Evolutionary conservation across 2,888 invertebrate species (phyloP).

Genomic region (Xestia sexstrigata): DNA sequence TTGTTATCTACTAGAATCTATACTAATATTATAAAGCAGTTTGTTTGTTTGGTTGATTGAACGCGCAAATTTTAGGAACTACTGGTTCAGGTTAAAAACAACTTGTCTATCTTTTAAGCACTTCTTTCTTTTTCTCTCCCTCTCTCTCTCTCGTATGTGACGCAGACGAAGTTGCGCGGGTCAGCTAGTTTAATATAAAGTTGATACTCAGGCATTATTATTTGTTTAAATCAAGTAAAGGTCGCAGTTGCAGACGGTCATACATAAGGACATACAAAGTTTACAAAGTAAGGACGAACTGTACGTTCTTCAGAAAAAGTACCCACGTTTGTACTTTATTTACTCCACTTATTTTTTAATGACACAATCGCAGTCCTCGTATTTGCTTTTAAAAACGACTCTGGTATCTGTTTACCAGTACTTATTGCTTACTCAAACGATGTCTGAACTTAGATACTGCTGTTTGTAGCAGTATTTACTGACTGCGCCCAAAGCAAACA

Average conservation of each 20-base stretch:
- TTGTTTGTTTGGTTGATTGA: no score
- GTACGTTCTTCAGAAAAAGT: conserved; percentile 22
- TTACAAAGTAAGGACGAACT: conserved; percentile 35
- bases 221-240: background rate
- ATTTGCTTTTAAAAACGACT: conserved; percentile 40
- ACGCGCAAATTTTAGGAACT: no score
- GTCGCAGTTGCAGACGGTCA: conserved; percentile 17
- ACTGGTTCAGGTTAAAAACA: no score
- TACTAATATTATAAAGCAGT: no score
- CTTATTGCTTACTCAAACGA: conserved; percentile 49
- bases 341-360: conserved; percentile 35
- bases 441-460: conserved; percentile 59
- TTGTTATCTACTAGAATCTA: no score
- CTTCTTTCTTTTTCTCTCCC: no score
- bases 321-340: conserved; percentile 5
- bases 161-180: no score
- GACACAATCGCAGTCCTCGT: conserved; percentile 27
- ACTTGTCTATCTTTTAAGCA: no score
- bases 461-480: conserved; percentile 73
- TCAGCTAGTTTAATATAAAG: no score
- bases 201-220: no score
- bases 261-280: conserved; percentile 30
- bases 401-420: conserved; percentile 36
- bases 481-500: conserved; percentile 80
- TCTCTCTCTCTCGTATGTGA: no score